Evolutionary conservation across 2,113 vertebrate genomes (phyloP), one percentile per base, ranked within the genome.

Genomic region (Mesocricetus auratus): DNA sequence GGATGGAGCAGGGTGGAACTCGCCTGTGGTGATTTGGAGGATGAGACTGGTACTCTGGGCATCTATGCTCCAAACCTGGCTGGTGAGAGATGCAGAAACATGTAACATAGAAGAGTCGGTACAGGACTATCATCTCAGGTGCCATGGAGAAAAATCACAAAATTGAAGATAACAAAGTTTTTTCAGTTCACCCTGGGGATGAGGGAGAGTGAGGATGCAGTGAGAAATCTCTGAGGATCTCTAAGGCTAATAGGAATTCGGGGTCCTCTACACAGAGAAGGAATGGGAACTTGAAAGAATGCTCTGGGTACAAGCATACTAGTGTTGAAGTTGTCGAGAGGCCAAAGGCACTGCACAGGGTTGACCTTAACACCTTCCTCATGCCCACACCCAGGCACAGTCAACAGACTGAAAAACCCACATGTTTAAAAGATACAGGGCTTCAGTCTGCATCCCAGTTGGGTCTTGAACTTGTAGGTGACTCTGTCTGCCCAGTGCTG

Each of bases 1-100:
- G 5, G 50, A 22, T 22, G 26, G 47, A 56, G 21, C 0, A 0
- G 3, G 26, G 58, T 3, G 3, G 64, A 31, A 33, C 0, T 17
- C 0, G 64, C 3, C 2, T 24, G 39, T 62, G 39, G 21, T 5
- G 16, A 36, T 73, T 36, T 8, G 3, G 36, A 75, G 26, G 12
- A 31, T 10, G 64, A 33, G 73, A 8, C 29, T 50, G 73, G 21
- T 45, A 47, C 29, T 60, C 58, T 31, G 60, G 58, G 89, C 62
- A 17, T 36, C 13, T 4, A n/a, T 3, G 45, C n/a, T 12, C 69
- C 36, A 42, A 75, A 64, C 21, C 47, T 17, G 50, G 42, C 45
- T 77, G 6, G 81, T 24, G 24, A 36, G 56, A 9, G 9, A 42
- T 24, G 15, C 45, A 56, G 62, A 53, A 42, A n/a, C 73, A 29